Evolutionary conservation across 2,888 invertebrate species (phyloP).

Genomic region (Drosophila cognata): DNA sequence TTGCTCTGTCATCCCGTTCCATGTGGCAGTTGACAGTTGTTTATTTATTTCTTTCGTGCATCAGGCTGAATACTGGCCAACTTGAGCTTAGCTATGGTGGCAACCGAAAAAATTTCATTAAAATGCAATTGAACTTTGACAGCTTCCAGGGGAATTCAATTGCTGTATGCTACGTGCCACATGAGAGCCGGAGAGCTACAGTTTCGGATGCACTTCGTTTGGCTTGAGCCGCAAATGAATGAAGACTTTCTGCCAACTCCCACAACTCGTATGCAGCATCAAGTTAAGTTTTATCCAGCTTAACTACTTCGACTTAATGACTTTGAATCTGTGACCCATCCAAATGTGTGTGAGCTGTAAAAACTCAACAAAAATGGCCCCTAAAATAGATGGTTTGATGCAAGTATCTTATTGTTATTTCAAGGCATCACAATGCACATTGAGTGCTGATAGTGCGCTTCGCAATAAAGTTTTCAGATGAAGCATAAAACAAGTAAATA

Average conservation of each 20-base stretch:
- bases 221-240: conserved; percentile 18
- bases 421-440: neutral
- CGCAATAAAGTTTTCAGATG: neutral
- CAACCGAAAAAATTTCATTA: conserved; percentile 55
- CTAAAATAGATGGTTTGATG: neutral
- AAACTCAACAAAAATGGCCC: conserved; percentile 1
- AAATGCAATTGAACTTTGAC: conserved; percentile 68
- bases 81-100: conserved; percentile 25
- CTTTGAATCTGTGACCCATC: conserved; percentile 35
- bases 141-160: conserved; percentile 55
- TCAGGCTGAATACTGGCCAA: conserved; percentile 2
- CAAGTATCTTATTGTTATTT: neutral
- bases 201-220: neutral
- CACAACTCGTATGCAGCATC: conserved; percentile 14
- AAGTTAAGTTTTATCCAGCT: conserved; percentile 19
- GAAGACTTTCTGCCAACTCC: conserved; percentile 17
- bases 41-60: conserved; percentile 38
- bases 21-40: conserved; percentile 34
- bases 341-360: conserved; percentile 10
- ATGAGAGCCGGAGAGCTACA: conserved; percentile 16
- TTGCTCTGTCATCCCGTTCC: conserved; percentile 14
- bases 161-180: conserved; percentile 46
- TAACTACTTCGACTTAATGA: conserved; percentile 54
- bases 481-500: neutral
- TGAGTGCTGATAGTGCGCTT: neutral